Base-by-base conservation (phyloP, 2,888 invertebrate genomes). In the Psylliodes chrysocephalus region DNA sequence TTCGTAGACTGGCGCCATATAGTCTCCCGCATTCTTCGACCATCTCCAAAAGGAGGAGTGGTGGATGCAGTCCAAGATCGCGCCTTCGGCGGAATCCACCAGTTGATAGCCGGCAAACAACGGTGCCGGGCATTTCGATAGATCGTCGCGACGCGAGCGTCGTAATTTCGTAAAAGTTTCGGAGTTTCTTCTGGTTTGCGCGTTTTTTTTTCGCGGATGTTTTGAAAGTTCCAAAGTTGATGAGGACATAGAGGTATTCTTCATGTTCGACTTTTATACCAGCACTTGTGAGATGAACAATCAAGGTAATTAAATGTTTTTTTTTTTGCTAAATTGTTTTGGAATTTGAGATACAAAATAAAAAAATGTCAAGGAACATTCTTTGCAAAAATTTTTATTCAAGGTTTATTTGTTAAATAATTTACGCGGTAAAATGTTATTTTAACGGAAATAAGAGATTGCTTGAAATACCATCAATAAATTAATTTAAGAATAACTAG, bases 51-150 rank as follows among this genome's bases (percentile, higher is more conserved):
- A 35, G 14, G 14, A 14, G 35, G 14, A 35, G 35, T 14, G 35
- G 35, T 14, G 35, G 35, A 14, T 2, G 12, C n/a, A 3, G 10
- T 18, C 42, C 18, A 42, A 42, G 18, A 17, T 25, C 56, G 47
- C 47, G 30, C 56, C 35, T 54, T n/a, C 38, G 14, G 12, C 12
- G 38, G 49, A 57, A 70, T 68, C 71, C 73, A 73, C 73, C 70
- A 73, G 73, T 73, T 73, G 73, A 72, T 73, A 67, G 66, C 72
- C 69, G 71, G 70, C 70, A 46, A 56, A 66, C 71, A 70, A 68
- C 68, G 72, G 64, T 63, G 49, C 64, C 72, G 69, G 72, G 62
- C 59, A 55, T 14, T 40, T 46, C 28, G 33, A 35, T 40, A 22
- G 0, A 33, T 66, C 70, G 70, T 63, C 73, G 70, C 42, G 69